Evolutionary conservation across 2,888 invertebrate genomes (phyloP), one percentile per base, ranked within the genome.

Genomic region (Ptycholaimellus sp.): DNA sequence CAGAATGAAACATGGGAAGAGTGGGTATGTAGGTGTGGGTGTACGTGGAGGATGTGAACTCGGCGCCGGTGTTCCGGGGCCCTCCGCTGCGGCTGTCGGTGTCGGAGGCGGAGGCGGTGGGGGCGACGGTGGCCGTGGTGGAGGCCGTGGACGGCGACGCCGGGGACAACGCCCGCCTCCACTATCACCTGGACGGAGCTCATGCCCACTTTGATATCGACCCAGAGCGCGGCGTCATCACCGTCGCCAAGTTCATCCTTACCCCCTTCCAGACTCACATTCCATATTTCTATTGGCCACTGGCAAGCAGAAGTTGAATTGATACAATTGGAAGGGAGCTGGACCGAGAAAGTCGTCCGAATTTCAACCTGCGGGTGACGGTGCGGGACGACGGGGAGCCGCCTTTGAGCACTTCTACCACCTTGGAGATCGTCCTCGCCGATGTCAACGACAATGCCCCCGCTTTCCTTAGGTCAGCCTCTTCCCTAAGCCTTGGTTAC

Each of bases 61-160:
- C 49, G 1, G 41, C 53, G 2, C 55, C 55, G 5, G 38, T 37
- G 21, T 55, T 55, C 40, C 33, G 40, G 11, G 45, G 45, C 25
- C 49, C 47, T 37, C 52, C 51, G 3, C 49, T 53, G 39, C 41
- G 46, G 13, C 45, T 53, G 11, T 41, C 44, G 18, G 45, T 55
- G 18, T 79, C 81, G 53, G 93, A 96, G 66, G 83, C 90, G 61
- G 76, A 81, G 0, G 76, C 79, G 0, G 64, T 82, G 18, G 90
- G 87, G 0, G 51, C 49, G 30, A 53, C 50, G 0, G 81, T 93
- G 0, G 65, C 85, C 0, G 76, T 83, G 0, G 79, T 93, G 0
- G 75, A 77, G 1, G 87, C 93, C 0, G 74, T 75, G 0, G 93
- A 93, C 58, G 77, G 76, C 40, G 93, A 93, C 62, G 81, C 83